Evolutionary conservation across 2,888 invertebrate genomes (phyloP).

Genomic region (Arrhopalites spinosus): DNA sequence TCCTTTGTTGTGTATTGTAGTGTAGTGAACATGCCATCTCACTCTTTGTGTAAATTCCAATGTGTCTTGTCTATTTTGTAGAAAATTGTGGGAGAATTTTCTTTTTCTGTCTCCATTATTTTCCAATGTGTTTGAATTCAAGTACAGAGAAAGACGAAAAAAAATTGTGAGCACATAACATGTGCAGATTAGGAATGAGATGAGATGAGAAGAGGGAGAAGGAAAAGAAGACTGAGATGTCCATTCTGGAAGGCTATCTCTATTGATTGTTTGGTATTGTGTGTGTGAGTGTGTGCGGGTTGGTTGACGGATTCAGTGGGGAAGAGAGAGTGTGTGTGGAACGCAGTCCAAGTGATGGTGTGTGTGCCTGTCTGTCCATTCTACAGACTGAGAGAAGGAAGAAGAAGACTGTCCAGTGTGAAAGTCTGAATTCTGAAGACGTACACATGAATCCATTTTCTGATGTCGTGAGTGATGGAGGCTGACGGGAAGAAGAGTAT

Average conservation of each 20-base stretch:
- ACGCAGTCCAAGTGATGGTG: neutral
- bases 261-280: conserved; percentile 39
- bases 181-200: conserved; percentile 36
- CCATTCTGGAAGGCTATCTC: conserved; percentile 34
- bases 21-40: neutral
- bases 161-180: conserved; percentile 3
- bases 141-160: neutral
- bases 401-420: conserved; percentile 6
- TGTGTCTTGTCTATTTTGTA: too few relatives aligned
- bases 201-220: conserved; percentile 24
- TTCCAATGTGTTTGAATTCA: neutral
- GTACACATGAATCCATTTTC: conserved; percentile 40
- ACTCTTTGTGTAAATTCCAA: neutral
- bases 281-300: conserved; percentile 9
- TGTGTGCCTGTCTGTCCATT: neutral
- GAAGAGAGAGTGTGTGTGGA: neutral
- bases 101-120: too few relatives aligned
- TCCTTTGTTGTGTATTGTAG: neutral
- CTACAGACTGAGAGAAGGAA: neutral
- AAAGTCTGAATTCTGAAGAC: conserved; percentile 26
- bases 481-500: conserved; percentile 19
- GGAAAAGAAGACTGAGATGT: conserved; percentile 37
- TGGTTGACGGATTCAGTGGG: neutral
- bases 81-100: too few relatives aligned
- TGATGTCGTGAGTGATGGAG: conserved; percentile 41